Evolutionary conservation across 2,888 invertebrate species (phyloP), one percentile per base, ranked within the genome.

Genomic region (Isotomurus palustris): DNA sequence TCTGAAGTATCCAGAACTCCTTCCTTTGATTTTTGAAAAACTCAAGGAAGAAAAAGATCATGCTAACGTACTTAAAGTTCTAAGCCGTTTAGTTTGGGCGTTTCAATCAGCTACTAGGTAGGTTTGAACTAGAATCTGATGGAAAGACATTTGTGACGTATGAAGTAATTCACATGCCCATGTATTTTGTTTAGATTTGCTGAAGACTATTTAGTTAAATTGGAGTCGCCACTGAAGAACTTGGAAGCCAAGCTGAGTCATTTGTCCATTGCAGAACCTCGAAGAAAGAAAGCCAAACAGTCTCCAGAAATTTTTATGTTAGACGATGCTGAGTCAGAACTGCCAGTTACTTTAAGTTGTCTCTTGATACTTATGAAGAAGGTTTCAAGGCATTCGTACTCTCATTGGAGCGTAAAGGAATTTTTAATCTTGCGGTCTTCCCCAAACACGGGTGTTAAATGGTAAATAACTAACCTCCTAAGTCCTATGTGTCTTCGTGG

Each of bases 31-130:
- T 8, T 41, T 65, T 28, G 49, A 60, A 3, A 32, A 38, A 10
- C 54, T 59, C 12, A 19, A 17, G 10, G 44, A 53, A 6, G 27
- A 53, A 17, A 53, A 53, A 27, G 53, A 55, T 41, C 17, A 45
- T 17, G 29, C 40, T 5, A 44, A 54, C 17, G 47, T 62, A 0
- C 50, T 59, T 5, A 49, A 60, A 35, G 53, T 52, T 10, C 21
- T 65, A 17, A 61, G 64, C 24, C 59, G 55, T 35, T 36, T 65
- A 4, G 51, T 62, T 22, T 58, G 57, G 57, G 56, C 40, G 10
- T 65, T 56, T 58, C 64, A 59, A 8, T 54, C 38, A 12, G 64
- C 64, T 41, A 29, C 36, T 22, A 56, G 60, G 64, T 64, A 62
- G 22, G 29, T 35, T 44, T 21, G 8, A 2, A 24, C 14, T 6